Evolutionary conservation across 64 coral and sea anemone genomes (phyloP), one percentile per base, ranked within the genome.

Genomic region (Dendrophyllia cribrosa): DNA sequence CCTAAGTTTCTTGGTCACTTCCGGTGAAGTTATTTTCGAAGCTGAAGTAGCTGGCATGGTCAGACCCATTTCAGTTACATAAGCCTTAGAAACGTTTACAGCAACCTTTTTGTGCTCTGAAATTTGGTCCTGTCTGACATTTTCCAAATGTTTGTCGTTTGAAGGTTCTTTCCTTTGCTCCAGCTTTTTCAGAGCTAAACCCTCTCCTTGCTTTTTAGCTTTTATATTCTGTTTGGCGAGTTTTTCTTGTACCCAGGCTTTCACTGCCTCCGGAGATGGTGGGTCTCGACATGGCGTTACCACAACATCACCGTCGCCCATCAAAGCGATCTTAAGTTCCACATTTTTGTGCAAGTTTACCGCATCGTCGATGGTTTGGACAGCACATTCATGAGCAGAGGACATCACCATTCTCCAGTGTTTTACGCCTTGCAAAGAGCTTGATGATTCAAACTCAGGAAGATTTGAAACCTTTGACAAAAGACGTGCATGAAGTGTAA

Each of bases 331-430:
- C 58, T 88, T 93, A 16, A 99, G 77, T 20, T 91, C 82, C 1
- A 76, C 59, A 61, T 93, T 96, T 43, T 86, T 86, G 43, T 91
- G 76, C 3, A 96, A 65, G 53, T 79, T 62, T 24, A 59, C 22
- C 20, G 63, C 82, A 88, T 86, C 97, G 19, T 68, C 82, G 60
- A 75, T 24, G 59, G 80, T 58, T 58, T 90, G 92, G 22, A 73
- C 47, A 16, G 81, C 86, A 49, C 64, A 60, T 44, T 94, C 95
- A 6, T 67, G 76, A 52, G 82, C 86, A 69, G 85, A 60, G 2
- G 78, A 93, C 69, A 93, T 72, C 23, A 96, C 74, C 19, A 83
- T 91, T 89, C 87, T 63, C 94, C 87, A 93, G 58, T 97, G 91
- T 70, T 55, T 66, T 56, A 97, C 63, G 2, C 95, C 95, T 52